Evolutionary conservation across 1,140 invertebrate genomes (phyloP), one percentile per base, ranked within the genome.

Genomic region (Telenomus remus): DNA sequence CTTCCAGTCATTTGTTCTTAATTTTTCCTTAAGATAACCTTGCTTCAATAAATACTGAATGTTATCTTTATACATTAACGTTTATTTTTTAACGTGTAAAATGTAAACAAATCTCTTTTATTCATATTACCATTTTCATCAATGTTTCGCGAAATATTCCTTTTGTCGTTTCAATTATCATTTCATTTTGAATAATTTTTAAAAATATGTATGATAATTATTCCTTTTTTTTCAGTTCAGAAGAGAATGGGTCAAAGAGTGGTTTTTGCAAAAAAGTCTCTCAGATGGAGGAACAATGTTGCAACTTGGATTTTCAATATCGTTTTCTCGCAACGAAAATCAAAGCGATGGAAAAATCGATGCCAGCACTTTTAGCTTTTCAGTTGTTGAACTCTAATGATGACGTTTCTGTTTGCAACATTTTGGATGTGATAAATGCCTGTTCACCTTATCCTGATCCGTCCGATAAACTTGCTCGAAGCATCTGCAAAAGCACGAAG

Each of bases 281-380:
- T 7, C 80, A 76, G 13, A 69, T 85, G 55, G 79, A 82, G 15
- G 79, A 81, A 50, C 80, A 85, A 11, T 79, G 69, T 7, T 75
- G 74, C 4, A 55, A 80, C 57, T 60, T 88, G 53, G 64, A 80
- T 0, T 65, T 60, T 11, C 84, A 77, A 10, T 78, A 76, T 9
- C 80, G 65, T 0, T 55, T 75, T 53, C 69, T 88, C 3, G 70
- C 50, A 1, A 72, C 81, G 10, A 87, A 86, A 55, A 65, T 86
- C 8, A 35, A 65, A 0, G 82, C 77, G 34, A 81, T 88, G 79
- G 86, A 88, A 75, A 80, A 81, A 27, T 83, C 82, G 4, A 78
- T 88, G 2, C 85, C 85, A 3, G 81, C 83, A 0, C 15, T 87
- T 12, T 80, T 87, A 39, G 82, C 85, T 0, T 79, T 66, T 9